These are phyloP conservation scores for Bovichtus variegatus DNA, from an alignment of 2,797 vertebrate genomes.

Conservation along the genomic window DNA sequence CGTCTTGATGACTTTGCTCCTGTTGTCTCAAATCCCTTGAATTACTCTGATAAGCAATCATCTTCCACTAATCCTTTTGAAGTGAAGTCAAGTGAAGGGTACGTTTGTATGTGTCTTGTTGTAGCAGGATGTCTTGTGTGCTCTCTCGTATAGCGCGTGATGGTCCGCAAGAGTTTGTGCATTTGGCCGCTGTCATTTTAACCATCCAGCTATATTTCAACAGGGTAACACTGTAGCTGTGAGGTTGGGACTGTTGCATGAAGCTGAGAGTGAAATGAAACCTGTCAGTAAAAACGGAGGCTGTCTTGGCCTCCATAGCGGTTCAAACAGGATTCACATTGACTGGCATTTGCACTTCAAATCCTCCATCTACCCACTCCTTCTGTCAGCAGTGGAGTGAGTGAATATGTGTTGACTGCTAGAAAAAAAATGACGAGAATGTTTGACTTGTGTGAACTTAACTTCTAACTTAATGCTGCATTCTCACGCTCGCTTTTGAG, in stretches of 20 bases:
- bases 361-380: slow-evolving; percentile 26
- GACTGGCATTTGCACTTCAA: slow-evolving; percentile 19
- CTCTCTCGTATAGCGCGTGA: not conserved
- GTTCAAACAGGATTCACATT: slow-evolving; percentile 10
- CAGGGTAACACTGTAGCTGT: slow-evolving; percentile 4
- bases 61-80: slow-evolving; percentile 56
- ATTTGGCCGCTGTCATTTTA: not conserved
- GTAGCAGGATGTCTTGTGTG: not conserved
- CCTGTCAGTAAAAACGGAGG: not conserved
- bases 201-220: slow-evolving; percentile 33
- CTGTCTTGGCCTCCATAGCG: not conserved
- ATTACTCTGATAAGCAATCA: slow-evolving; percentile 61
- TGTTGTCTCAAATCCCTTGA: slow-evolving; percentile 58
- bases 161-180: not conserved
- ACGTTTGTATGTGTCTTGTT: not conserved
- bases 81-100: slow-evolving; percentile 47
- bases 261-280: not conserved
- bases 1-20: slow-evolving; percentile 45
- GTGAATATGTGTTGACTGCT: slow-evolving; percentile 20
- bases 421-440: not conserved
- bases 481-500: not conserved
- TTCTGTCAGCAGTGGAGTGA: slow-evolving; percentile 3
- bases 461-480: not conserved
- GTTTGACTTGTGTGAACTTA: not conserved
- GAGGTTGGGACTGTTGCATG: not conserved